These are phyloP conservation scores for Microcebus murinus DNA, from an alignment of 2,113 vertebrate genomes.

Conservation along the genomic window DNA sequence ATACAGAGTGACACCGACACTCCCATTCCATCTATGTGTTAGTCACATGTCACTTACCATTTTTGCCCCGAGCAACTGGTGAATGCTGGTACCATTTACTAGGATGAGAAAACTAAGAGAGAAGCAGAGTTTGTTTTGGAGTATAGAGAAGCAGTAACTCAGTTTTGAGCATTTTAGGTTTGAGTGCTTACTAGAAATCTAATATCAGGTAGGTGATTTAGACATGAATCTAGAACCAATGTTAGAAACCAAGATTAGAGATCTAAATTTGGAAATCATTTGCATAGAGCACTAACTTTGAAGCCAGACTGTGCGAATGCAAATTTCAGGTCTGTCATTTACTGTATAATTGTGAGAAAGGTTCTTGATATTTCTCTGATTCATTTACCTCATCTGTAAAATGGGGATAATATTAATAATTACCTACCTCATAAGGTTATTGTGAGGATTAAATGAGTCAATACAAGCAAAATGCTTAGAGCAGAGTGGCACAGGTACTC, in stretches of 20 bases:
- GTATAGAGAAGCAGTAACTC: background rate
- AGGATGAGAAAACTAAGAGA: background rate
- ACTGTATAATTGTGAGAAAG: background rate
- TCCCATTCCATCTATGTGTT: background rate
- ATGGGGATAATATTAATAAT: background rate
- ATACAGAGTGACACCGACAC: background rate
- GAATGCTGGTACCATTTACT: background rate
- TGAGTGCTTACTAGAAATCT: background rate
- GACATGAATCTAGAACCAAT: background rate
- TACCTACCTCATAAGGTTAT: background rate
- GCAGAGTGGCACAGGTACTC: background rate
- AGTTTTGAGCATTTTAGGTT: background rate
- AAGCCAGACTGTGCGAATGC: background rate
- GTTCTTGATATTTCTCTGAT: background rate
- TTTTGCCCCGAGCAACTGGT: background rate
- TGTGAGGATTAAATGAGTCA: conserved; percentile 28
- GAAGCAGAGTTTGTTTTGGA: background rate
- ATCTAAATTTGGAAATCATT: conserved; percentile 3
- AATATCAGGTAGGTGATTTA: background rate
- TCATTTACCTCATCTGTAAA: conserved; percentile 27
- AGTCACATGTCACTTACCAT: background rate
- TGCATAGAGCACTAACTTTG: background rate
- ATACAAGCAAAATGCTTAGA: background rate
- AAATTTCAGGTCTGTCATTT: conserved; percentile 23
- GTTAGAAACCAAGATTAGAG: background rate